Percentiles rank a stretch among this genome's conserved stretches.
phyloP scores from a whole-genome alignment of 2,113 vertebrate genomes.

The Channa argus region DNA sequence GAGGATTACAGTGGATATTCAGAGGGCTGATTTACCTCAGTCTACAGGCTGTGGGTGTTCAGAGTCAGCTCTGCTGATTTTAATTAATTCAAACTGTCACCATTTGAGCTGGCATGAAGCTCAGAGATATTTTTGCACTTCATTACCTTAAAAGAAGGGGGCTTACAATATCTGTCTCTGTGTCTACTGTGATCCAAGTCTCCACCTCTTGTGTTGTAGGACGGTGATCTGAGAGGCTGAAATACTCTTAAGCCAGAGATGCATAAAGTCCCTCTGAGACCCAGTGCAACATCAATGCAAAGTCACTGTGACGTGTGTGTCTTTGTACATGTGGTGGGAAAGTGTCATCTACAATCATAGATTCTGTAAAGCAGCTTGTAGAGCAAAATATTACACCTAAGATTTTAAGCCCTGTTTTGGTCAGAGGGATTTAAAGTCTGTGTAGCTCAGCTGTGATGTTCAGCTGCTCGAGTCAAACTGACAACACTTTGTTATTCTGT shows the following conservation, averaged over 20 bases:
- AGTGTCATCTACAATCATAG: neutral
- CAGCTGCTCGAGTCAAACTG: conserved; percentile 20
- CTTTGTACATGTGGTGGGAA: conserved; percentile 4
- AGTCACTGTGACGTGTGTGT: neutral
- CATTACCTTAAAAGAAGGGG: conserved; percentile 51
- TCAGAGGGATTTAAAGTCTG: conserved; percentile 7
- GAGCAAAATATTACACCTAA: conserved; percentile 10
- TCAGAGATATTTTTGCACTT: conserved; percentile 55
- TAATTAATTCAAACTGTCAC: conserved; percentile 44
- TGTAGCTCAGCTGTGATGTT: conserved; percentile 3
- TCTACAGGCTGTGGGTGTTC: conserved; percentile 26
- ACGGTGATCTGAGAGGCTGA: conserved; percentile 42
- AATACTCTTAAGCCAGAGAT: conserved; percentile 32
- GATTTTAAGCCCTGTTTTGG: conserved; percentile 39
- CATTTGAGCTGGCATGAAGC: conserved; percentile 4
- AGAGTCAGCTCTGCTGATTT: conserved; percentile 26
- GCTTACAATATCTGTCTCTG: conserved; percentile 63
- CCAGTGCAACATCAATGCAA: neutral
- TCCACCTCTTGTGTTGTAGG: conserved; percentile 19
- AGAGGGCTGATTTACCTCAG: conserved; percentile 18
- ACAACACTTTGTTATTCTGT: neutral
- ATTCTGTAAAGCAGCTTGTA: neutral
- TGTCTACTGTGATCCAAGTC: conserved; percentile 33
- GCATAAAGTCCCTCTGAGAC: conserved; percentile 23
- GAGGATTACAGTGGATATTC: conserved; percentile 25